Base-by-base conservation (phyloP, 2,113 vertebrate species). In the Mystacornis crossleyi region DNA sequence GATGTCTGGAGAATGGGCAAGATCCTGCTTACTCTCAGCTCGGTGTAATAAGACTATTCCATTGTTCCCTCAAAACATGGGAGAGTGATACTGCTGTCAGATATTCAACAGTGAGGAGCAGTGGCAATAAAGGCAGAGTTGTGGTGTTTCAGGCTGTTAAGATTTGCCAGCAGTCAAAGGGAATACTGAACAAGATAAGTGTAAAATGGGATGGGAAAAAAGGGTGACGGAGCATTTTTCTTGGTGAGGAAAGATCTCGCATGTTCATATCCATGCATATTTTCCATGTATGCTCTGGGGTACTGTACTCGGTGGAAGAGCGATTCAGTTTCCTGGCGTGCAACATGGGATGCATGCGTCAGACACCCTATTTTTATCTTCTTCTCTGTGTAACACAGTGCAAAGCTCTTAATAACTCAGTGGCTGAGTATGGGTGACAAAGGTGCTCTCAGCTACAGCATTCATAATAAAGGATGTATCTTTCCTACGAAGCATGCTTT, bases 291-390 rank as follows among this genome's bases (percentile, higher is more conserved):
- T 81, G 91, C 87, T 88, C 86, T 95, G 88, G 86, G 91, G 80
- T 93, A 95, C 94, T 95, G 95, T 95, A 96, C 83, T 73, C 0
- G 4, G 54, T 78, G 82, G 82, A 81, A 81, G 29, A 92, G 86
- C 2, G 17, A 55, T 72, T 92, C 86, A 28, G 92, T 92, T 96
- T 93, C 96, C 93, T 97, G 97, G 96, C 92, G 2, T 71, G 47
- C 26, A 19, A 75, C 86, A 90, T 14, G 92, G 95, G 86, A 95
- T 85, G 69, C 94, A 72, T 97, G 97, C 87, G 95, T 97, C 97
- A 97, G 66, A 66, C 82, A 40, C 47, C 29, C 97, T 97, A 97
- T 97, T 97, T 97, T 97, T 97, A 97, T 96, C 90, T 81, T 95
- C 86, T 96, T 93, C 90, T 92, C 93, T 88, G 67, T 94, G 86